Evolutionary conservation across 2,113 vertebrate genomes (phyloP).

Genomic region (Engraulis encrasicolus): DNA sequence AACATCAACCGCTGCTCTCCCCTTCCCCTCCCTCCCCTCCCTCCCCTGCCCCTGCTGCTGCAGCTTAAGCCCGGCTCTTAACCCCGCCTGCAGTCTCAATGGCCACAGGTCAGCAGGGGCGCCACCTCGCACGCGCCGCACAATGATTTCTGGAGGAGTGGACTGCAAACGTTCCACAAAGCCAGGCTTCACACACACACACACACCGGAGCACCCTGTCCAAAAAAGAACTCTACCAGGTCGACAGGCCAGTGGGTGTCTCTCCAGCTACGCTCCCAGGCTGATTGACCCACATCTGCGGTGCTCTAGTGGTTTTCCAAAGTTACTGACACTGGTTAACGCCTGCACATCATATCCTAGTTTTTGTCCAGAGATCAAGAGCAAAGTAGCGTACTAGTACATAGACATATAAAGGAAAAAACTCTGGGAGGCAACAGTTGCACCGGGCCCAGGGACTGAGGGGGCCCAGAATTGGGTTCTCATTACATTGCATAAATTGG

Average conservation of each 20-base stretch:
- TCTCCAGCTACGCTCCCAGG: background rate
- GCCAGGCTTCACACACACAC: background rate
- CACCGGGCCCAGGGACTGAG: too few species aligned
- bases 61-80: slow-evolving; percentile 21
- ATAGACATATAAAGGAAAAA: too few species aligned
- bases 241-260: background rate
- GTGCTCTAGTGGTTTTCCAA: background rate
- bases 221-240: too few species aligned
- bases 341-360: too few species aligned
- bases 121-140: background rate
- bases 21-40: background rate
- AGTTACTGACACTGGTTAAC: too few species aligned
- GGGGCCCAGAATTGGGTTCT: too few species aligned
- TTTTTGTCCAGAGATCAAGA: too few species aligned
- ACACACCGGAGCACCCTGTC: background rate
- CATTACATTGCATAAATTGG: too few species aligned
- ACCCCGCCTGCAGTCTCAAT: slow-evolving; percentile 14
- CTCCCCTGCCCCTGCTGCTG: background rate
- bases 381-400: too few species aligned
- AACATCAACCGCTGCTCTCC: too few species aligned
- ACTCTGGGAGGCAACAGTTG: too few species aligned
- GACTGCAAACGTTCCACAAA: background rate
- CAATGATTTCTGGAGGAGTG: background rate
- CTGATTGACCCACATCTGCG: background rate
- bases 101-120: background rate